Conservation (phyloP, 2,797 vertebrate species). For the Micrastur ruficollis region DNA sequence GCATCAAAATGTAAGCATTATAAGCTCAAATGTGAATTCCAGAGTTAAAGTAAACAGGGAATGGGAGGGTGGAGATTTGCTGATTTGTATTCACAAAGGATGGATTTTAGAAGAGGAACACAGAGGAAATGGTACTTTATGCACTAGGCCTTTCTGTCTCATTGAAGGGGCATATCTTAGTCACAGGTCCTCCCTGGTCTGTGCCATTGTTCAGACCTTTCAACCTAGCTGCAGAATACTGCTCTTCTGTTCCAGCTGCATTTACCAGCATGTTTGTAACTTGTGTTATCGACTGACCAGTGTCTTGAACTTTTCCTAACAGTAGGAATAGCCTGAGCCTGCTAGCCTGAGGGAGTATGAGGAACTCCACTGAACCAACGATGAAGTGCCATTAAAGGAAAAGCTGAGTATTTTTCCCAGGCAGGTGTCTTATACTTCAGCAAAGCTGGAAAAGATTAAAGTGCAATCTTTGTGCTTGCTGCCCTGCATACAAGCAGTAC, state of each 20-base stretch:
- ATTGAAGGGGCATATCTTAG: not conserved
- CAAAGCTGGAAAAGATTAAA: not conserved
- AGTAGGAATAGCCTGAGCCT: not conserved
- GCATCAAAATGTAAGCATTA: not conserved
- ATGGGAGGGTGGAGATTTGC: not conserved
- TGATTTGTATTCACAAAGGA: not conserved
- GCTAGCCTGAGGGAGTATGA: not conserved
- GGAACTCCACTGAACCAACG: rapidly evolving
- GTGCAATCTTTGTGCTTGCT: not conserved
- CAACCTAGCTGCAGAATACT: not conserved
- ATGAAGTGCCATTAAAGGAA: not conserved
- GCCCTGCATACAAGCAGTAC: not conserved
- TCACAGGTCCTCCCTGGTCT: rapidly evolving
- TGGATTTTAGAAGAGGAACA: not conserved
- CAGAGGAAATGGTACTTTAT: rapidly evolving
- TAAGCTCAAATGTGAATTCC: not conserved
- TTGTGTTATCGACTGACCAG: not conserved
- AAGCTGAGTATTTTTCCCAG: not conserved
- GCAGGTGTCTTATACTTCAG: not conserved
- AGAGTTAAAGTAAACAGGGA: not conserved
- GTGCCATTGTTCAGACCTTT: not conserved
- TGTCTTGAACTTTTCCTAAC: not conserved
- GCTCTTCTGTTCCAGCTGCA: not conserved
- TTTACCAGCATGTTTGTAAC: not conserved
- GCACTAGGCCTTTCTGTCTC: not conserved